These are phyloP conservation scores for Sphaerophoria rueppellii DNA, from an alignment of 2,888 invertebrate species.

Conservation along the genomic window DNA sequence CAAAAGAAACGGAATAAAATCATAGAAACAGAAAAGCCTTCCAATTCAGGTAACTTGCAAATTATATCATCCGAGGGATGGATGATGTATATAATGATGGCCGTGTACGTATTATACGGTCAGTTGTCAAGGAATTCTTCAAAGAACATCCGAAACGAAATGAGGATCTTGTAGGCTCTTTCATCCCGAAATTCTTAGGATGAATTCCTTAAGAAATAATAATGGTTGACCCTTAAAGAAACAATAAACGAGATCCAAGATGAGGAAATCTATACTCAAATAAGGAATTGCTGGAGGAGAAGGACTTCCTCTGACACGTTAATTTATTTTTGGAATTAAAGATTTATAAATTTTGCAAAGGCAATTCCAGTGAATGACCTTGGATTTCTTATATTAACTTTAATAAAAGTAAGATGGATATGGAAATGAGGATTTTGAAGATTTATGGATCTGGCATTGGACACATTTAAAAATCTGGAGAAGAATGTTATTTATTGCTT, in stretches of 20 bases:
- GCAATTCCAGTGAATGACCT: conserved; percentile 2
- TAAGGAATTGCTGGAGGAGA: not conserved
- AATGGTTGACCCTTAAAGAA: not conserved
- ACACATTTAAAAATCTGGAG: not conserved
- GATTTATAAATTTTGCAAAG: conserved; percentile 19
- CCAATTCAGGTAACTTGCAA: conserved; percentile 38
- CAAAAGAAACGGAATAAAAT: conserved; percentile 21
- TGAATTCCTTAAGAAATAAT: not conserved
- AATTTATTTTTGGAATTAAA: conserved; percentile 13
- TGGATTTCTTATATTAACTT: conserved; percentile 8
- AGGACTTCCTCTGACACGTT: not conserved
- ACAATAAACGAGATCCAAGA: not conserved
- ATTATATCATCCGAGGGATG: conserved; percentile 1
- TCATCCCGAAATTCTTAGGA: not conserved
- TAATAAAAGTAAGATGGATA: not conserved
- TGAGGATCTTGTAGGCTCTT: not conserved
- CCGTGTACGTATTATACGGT: not conserved
- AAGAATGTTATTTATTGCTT: conserved; percentile 22
- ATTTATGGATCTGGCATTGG: not conserved
- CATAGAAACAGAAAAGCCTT: conserved; percentile 25
- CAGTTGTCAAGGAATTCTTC: conserved; percentile 20
- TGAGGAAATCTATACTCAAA: not conserved
- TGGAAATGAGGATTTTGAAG: not conserved
- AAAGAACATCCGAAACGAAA: not conserved
- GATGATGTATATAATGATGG: not conserved